Base-by-base conservation (phyloP, 2,888 invertebrate genomes). In the Cylindroiulus punctatus region DNA sequence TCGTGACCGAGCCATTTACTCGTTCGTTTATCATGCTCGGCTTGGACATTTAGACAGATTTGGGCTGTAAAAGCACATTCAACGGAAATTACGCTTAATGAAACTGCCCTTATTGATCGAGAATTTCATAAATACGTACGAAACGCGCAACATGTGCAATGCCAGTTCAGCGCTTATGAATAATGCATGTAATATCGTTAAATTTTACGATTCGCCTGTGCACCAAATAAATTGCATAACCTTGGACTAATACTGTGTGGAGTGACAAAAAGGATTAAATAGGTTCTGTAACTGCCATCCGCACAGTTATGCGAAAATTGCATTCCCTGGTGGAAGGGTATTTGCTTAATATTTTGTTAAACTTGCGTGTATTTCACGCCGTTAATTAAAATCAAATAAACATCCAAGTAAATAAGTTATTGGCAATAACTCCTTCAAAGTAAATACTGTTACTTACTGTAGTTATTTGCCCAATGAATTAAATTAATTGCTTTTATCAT, bases 101-200 rank as follows among this genome's bases (percentile, higher is more conserved):
- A 65, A 26, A 7, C 5, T 1, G 65, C 4, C 19, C 22, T 10
- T 65, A 65, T 65, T 65, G 65, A 65, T 65, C 65, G 26, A 8
- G 26, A 26, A 65, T 65, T 65, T 65, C 1, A 65, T 65, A 19
- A 22, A 65, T 8, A 44, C 26, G 10, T 10, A 26, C 26, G 26
- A 26, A 65, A 26, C 65, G 65, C 65, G 65, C 65, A 10, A 26
- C 65, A 26, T 65, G 19, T 65, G 65, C 4, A 65, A 65, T 65
- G 5, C 26, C 26, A 22, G 65, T 65, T 26, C 22, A 22, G 22
- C 52, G n/a, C 52, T 65, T 26, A 65, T 65, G 65, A 65, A 65
- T 65, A 65, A 65, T 65, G 65, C 65, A 65, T 7, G 26, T 65
- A 65, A 65, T 65, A 65, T 22, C 22, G 65, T 65, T 26, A 65